Evolutionary conservation across 2,888 invertebrate genomes (phyloP), one percentile per base, ranked within the genome.

Genomic region (Perdita meconis): DNA sequence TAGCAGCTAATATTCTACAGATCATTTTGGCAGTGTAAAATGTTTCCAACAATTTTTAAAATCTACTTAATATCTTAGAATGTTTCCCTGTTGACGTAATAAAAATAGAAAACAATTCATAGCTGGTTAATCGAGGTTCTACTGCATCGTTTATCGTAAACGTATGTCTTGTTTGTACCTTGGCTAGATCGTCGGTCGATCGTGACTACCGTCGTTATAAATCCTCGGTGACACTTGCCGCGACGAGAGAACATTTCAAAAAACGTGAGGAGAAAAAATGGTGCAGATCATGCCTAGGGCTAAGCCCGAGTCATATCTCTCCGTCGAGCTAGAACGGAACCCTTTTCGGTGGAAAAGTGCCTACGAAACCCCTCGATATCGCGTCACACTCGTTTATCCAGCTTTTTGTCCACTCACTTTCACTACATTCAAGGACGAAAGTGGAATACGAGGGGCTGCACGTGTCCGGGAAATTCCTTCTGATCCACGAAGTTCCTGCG

Each of bases 281-380:
- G 26, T 60, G 30, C 26, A 6, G 59, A 12, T 13, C 59, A 50
- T 61, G 13, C 75, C 30, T 12, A 1, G 13, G 64, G 51, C 36
- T 51, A 51, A 60, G 50, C 16, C 40, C 50, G 3, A 65, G 65
- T 70, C 73, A 70, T 82, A 82, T 82, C 73, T 82, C 79, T 69
- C 47, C 65, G 64, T 53, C 56, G 51, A 51, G 51, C 42, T 53
- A 26, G 51, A 8, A 8, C 38, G 63, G 40, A 65, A 65, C 30
- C 40, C 61, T 78, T 60, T 82, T 82, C 71, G 42, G 16, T n/a
- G 8, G 34, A 30, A 64, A 71, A 69, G 38, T 66, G 69, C 26
- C 72, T 24, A 36, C 42, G 38, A 51, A 44, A 16, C 53, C 64
- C 60, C 57, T 26, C 50, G 47, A 76, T 34, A 61, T 64, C 60